Conservation (phyloP, 2,888 invertebrate species). For the Flexamia atlantica region DNA sequence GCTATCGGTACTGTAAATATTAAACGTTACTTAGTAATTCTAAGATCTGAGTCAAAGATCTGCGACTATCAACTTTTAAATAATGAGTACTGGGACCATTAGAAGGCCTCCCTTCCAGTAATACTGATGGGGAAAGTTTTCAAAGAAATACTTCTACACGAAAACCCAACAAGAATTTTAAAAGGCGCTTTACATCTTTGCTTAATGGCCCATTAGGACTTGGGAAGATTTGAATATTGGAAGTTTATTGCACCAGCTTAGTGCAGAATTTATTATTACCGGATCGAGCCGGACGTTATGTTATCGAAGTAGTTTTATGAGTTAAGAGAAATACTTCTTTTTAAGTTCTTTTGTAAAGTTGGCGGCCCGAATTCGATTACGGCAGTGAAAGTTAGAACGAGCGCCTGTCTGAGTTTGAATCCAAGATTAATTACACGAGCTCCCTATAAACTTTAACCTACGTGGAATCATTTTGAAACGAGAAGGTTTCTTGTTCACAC, state of each 20-base stretch:
- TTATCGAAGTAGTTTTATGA: slow-evolving; percentile 38
- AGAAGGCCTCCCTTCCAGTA: neutral
- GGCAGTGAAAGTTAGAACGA: slow-evolving; percentile 18
- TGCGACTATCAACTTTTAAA: slow-evolving; percentile 2
- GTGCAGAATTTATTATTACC: slow-evolving; percentile 36
- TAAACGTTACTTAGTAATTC: neutral
- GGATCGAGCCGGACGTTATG: slow-evolving; percentile 7
- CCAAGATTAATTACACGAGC: slow-evolving; percentile 3
- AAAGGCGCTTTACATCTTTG: slow-evolving; percentile 27
- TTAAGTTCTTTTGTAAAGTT: slow-evolving; percentile 18
- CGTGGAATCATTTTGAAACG: neutral
- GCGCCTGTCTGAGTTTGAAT: slow-evolving; percentile 26
- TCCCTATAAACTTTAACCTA: neutral
- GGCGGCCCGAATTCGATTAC: slow-evolving; percentile 27
- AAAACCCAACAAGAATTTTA: slow-evolving; percentile 48
- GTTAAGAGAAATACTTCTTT: slow-evolving; percentile 21
- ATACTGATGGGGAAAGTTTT: slow-evolving; percentile 33
- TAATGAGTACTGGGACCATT: neutral
- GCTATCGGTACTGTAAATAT: too few species aligned
- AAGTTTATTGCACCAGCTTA: slow-evolving; percentile 54
- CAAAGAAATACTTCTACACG: slow-evolving; percentile 42
- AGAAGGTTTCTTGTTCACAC: too few species aligned
- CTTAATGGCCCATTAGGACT: slow-evolving; percentile 48
- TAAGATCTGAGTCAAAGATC: neutral
- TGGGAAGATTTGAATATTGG: slow-evolving; percentile 55